A percentile compares a stretch with the other conserved stretches of the same genome.
Conservation (phyloP, 2,888 invertebrate genomes). For the Ectemnius cavifrons region DNA sequence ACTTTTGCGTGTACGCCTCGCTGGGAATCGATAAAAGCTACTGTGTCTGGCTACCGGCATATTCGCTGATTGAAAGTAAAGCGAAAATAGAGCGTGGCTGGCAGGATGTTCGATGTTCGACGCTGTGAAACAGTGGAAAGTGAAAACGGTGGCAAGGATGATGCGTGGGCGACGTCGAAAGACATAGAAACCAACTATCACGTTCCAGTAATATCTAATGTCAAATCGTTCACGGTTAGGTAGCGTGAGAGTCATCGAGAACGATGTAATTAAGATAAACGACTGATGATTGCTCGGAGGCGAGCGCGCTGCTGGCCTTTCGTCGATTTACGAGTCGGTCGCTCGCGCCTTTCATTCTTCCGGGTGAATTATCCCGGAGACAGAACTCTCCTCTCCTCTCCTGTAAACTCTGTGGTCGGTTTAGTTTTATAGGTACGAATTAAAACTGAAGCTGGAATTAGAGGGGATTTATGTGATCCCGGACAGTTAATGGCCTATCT, state of each 20-base stretch:
- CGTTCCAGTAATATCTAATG: no score
- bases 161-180: no score
- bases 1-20: not conserved
- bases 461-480: no score
- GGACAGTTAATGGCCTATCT: no score
- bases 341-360: not conserved
- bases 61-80: not conserved
- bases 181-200: no score
- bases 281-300: not conserved
- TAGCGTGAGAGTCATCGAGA: not conserved
- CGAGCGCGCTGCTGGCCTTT: not conserved
- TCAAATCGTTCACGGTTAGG: not conserved
- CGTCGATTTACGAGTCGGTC: not conserved
- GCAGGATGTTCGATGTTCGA: no score
- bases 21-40: not conserved
- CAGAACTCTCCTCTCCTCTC: no score
- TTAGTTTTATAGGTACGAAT: no score
- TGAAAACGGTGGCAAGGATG: no score
- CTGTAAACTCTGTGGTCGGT: no score
- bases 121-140: no score
- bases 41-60: not conserved
- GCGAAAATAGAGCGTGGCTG: not conserved
- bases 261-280: constrained; percentile 4
- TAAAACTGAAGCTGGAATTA: no score
- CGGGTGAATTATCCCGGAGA: not conserved